A percentile compares a stretch with the other conserved stretches of the same genome.
Conservation (phyloP, 2,888 invertebrate genomes). For the Ametastegia equiseti region DNA sequence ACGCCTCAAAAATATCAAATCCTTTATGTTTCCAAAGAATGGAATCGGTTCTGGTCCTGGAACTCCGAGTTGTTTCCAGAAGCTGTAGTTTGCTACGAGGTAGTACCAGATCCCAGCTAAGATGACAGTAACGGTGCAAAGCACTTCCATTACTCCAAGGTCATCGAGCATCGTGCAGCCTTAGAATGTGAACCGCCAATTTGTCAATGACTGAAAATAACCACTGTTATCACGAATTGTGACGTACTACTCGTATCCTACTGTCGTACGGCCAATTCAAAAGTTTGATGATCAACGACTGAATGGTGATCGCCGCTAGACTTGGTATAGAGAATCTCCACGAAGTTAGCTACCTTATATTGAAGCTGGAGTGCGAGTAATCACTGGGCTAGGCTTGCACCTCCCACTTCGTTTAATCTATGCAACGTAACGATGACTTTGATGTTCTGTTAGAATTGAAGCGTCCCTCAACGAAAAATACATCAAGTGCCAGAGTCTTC, state of each 20-base stretch:
- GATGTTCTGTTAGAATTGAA: neutral
- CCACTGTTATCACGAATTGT: neutral
- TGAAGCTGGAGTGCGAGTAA: neutral
- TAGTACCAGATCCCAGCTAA: conserved; percentile 65
- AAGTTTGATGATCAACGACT: neutral
- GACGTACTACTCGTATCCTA: neutral
- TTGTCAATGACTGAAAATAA: neutral
- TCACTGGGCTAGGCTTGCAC: neutral
- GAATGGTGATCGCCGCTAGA: neutral
- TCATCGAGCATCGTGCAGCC: neutral
- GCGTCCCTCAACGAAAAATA: neutral
- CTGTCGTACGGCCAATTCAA: neutral
- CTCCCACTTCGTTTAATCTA: neutral
- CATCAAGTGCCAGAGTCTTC: neutral
- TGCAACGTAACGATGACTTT: neutral
- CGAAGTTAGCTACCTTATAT: neutral
- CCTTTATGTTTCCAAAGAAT: conserved; percentile 74
- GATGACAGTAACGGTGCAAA: conserved; percentile 50
- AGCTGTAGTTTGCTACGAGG: conserved; percentile 70
- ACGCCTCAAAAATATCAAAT: conserved; percentile 65
- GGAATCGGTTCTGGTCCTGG: conserved; percentile 71
- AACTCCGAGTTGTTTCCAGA: conserved; percentile 74
- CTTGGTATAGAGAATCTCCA: neutral
- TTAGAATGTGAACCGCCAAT: neutral
- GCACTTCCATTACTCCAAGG: conserved; percentile 50